Conservation (phyloP, 1,140 invertebrate species). For the Plectrocnemia conspersa region DNA sequence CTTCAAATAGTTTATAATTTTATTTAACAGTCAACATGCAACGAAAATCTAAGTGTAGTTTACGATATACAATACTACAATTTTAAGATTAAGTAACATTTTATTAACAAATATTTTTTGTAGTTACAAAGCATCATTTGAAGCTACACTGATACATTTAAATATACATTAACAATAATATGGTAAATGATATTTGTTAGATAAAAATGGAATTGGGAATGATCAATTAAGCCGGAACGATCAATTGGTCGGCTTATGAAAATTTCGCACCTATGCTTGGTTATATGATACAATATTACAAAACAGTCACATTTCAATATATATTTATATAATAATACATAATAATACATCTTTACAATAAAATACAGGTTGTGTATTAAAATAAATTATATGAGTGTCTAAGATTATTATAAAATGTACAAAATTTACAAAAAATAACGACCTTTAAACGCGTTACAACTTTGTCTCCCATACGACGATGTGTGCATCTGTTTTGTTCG, state of each 20-base stretch:
- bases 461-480: constrained; percentile 89
- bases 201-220: constrained; percentile 12
- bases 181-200: not conserved
- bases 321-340: no score
- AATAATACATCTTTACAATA: constrained; percentile 16
- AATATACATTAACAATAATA: no score
- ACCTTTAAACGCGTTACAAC: constrained; percentile 53
- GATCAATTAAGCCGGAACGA: constrained; percentile 1
- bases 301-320: not conserved
- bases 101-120: no score
- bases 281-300: not conserved
- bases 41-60: no score
- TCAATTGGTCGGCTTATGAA: not conserved
- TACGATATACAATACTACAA: no score
- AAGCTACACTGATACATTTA: no score
- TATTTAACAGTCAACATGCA: no score
- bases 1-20: no score
- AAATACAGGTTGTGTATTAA: constrained; percentile 7
- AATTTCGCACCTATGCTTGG: not conserved
- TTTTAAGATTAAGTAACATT: no score
- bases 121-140: no score
- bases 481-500: constrained; percentile 75
- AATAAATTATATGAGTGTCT: not conserved
- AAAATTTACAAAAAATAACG: constrained; percentile 26
- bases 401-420: constrained; percentile 6